Base-by-base conservation (phyloP, 2,113 vertebrate genomes). In the Ursus arctos region DNA sequence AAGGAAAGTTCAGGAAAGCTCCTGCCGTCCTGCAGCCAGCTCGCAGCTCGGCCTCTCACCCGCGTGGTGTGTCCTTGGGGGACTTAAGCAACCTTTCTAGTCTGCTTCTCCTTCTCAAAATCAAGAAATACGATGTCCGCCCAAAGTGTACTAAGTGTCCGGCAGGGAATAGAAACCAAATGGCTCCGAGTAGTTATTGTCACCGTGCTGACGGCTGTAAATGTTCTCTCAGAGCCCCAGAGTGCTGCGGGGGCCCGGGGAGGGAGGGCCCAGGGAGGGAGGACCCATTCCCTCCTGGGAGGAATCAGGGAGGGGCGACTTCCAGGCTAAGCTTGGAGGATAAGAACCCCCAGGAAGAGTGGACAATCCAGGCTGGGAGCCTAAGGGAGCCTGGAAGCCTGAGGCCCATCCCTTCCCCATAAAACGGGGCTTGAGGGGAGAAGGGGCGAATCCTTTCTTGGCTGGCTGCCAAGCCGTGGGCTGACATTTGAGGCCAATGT, bases 241-340 rank as follows among this genome's bases (percentile, higher is more conserved):
- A n/a, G 26, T 2, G 63, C 69, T 13, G 7, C n/a, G 14, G 53
- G 36, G 7, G 18, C 11, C 1, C 0, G 0, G 15, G 15, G 43
- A 40, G 33, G 6, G 61, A 15, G 59, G 51, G 3, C 6, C 4
- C 0, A 8, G 11, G 59, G n/a, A 4, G 15, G 67, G 59, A 71
- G 59, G 24, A 21, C 31, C 2, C 7, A 77, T 0, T 31, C 74
- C 47, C 26, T 77, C 7, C 74, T 10, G 21, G 36, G 21, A 51
- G 53, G 47, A 15, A 9, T 53, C 14, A 0, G 26, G 19, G 36
- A 71, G 14, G 22, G 65, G 26, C 2, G 4, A 53, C n/a, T 72
- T 82, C 53, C 15, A 22, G 65, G 47, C 40, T 57, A 49, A 65
- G 21, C 4, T 15, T 16, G 16, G 51, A 31, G 14, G 16, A 63